Evolutionary conservation across 2,113 vertebrate species (phyloP), one percentile per base, ranked within the genome.

Genomic region (Sebastes fasciatus): DNA sequence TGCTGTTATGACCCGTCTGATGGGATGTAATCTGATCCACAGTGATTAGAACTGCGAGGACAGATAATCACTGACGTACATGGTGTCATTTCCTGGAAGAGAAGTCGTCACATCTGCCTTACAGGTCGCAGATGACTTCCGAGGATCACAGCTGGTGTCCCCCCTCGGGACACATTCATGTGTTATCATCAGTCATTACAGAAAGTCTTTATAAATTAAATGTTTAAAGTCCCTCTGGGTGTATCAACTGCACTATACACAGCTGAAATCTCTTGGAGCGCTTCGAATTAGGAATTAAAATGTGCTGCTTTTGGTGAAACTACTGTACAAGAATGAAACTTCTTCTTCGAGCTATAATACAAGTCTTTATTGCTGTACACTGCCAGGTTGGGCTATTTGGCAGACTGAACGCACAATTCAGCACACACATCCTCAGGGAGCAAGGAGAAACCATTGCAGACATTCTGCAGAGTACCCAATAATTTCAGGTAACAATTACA

Each of bases 141-240:
- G 84, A 78, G 67, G 71, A 79, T 86, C 77, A n/a, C 89, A 93
- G 86, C 86, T 92, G 90, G 80, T 43, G 17, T 74, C 64, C 49
- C 86, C 88, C 88, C 90, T 65, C 21, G 63, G 86, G 91, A 90
- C 58, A 26, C 84, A 88, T 87, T 88, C 80, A 72, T 79, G 84
- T 88, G 84, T 86, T 84, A 86, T 92, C 86, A 85, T 83, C 85
- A 82, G 82, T 92, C 80, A 88, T 90, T 92, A 86, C 79, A 72
- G 84, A 88, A 84, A 84, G 76, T 87, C 79, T 85, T 87, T 86
- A 79, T 82, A 79, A 92, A 89, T 85, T 76, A 90, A 86, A 88
- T 77, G 80, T 89, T 87, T 74, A 66, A 71, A 45, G 69, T 74
- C 85, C 85, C 88, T 73, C 58, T 88, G 88, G 90, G 88, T 79